Base-by-base conservation (phyloP, 1,140 invertebrate species). In the Drosophila funebris region DNA sequence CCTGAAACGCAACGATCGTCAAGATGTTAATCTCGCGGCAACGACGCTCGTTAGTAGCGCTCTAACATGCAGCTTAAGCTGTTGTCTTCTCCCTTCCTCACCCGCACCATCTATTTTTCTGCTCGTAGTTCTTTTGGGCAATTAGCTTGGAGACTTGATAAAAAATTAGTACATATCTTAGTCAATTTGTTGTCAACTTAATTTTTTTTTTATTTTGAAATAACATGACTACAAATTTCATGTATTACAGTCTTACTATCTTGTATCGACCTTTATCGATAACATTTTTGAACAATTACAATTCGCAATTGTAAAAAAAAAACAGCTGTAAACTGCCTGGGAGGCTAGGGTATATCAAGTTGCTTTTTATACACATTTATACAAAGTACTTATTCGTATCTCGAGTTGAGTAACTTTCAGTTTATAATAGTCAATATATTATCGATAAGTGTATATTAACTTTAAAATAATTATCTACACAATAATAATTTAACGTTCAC, bases 141-240 rank as follows among this genome's bases (percentile, higher is more conserved):
- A 73, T 73, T 73, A 68, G 70, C 52, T 24, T 13, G 36, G 2
- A 8, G 14, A 31, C 48, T 53, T 56, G 68, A 62, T 69, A 57
- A 62, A 62, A 62, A 73, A 69, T 73, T 73, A 73, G 71, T 56
- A 54, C 70, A 56, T 16, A 50, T 20, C 64, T 39, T 16, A 29
- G 50, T 39, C 71, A 69, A 61, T 73, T 68, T 79, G 41, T 53
- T 43, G 64, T 41, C 56, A 66, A 29, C 31, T 63, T 61, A 63
- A 54, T 83, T 83, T 66, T 72, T 66, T 78, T 36, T 60, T 83
- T 83, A 69, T 72, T 66, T 78, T 36, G n/a, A 46, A 14, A 54
- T 57, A 73, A 54, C 39, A 46, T 29, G 64, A 46, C 16, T 11
- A 78, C 71, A 73, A 82, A 77, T 75, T 37, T 64, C 36, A 27